Percentiles rank a stretch among this genome's conserved stretches.
Conservation (phyloP, 2,888 invertebrate genomes). For the Gymnosoma rotundatum region DNA sequence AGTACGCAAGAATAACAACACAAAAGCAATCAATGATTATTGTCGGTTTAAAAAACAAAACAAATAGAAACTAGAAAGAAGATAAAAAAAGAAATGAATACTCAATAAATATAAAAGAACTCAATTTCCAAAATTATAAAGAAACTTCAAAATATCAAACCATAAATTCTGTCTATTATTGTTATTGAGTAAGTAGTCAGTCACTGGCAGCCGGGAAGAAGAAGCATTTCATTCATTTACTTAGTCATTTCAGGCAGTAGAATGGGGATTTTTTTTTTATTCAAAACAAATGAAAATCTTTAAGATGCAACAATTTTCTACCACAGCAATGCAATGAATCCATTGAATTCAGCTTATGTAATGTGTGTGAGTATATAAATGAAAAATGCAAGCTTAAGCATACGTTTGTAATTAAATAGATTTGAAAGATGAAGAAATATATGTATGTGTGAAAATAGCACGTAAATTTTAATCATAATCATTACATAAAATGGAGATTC, state of each 20-base stretch:
- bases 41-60: conserved; percentile 48
- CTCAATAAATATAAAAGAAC: conserved; percentile 9
- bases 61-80: not conserved
- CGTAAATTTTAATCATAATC: conserved; percentile 23
- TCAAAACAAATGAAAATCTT: conserved; percentile 2
- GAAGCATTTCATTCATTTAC: conserved; percentile 20
- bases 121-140: conserved; percentile 52
- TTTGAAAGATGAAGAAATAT: conserved; percentile 16
- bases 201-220: not conserved
- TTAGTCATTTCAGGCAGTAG: conserved; percentile 1
- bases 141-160: conserved; percentile 45
- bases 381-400: conserved; percentile 43
- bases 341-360: not conserved
- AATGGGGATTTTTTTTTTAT: not conserved
- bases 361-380: conserved; percentile 6
- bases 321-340: not conserved
- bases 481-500: conserved; percentile 29
- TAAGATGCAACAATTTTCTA: not conserved
- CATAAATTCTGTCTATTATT: conserved; percentile 62
- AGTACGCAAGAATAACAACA: conserved; percentile 36
- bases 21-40: conserved; percentile 66
- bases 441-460: not conserved
- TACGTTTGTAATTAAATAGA: conserved; percentile 56
- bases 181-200: conserved; percentile 21
- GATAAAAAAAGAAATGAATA: not conserved